Base-by-base conservation (phyloP, 2,113 vertebrate species). In the Etheostoma cragini region DNA sequence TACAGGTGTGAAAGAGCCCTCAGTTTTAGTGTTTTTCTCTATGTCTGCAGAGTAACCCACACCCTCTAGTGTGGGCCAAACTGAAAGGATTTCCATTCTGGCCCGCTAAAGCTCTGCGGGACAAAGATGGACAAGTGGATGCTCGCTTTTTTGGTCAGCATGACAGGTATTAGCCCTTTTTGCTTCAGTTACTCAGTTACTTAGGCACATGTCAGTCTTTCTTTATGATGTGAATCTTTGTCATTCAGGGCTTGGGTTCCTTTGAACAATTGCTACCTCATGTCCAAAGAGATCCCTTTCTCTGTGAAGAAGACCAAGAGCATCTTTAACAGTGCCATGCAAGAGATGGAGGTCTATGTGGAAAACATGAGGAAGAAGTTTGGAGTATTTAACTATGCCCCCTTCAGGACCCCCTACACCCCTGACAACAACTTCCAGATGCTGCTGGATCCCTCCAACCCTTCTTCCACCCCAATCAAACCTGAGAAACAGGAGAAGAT, bases 181-280 rank as follows among this genome's bases (percentile, higher is more conserved):
- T 33, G 13, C 30, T 65, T 77, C 8, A 49, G 22, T 67, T 54
- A 24, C 33, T 58, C 80, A 4, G 52, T 21, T 26, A 49, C 17
- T 10, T 10, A 12, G 35, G 22, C 12, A 24, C 10, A 45, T 80
- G 45, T 72, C 0, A 50, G 16, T 15, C 4, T 76, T 70, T 68
- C 11, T 22, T 68, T 13, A 21, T 74, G 10, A 62, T 70, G 4
- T 85, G 33, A 21, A 1, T 79, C 19, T 77, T 93, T 80, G 87
- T 88, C 53, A 47, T 83, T 8, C 89, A 99, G 98, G 94, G 98
- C 98, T 79, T 99, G 98, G 98, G 98, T 99, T 94, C 98, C 98
- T 89, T 96, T 99, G 92, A 99, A 98, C 96, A 99, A 99, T 91
- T 99, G 98, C 96, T 99, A 99, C 96, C 98, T 99, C 96, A 99